A percentile compares a stretch with the other conserved stretches of the same genome.
Conservation (phyloP, 1,140 invertebrate genomes). For the Drosophila serrata region DNA sequence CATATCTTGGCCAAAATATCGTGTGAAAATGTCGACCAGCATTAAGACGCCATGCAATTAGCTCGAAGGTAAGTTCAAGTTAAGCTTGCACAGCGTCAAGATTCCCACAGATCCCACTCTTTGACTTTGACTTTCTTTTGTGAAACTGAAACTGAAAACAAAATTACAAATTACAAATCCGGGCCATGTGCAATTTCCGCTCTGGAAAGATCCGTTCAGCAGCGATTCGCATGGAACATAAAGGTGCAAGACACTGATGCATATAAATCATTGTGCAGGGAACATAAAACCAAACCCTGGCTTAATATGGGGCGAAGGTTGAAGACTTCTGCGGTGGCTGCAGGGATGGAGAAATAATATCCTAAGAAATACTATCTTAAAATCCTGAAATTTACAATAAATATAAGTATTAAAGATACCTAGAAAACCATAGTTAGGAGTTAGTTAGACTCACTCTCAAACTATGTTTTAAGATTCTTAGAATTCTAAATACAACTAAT, state of each 20-base stretch:
- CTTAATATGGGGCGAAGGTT: constrained; percentile 21
- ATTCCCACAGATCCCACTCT: constrained; percentile 54
- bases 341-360: constrained; percentile 21
- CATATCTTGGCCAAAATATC: constrained; percentile 70
- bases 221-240: constrained; percentile 63
- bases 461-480: background rate
- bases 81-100: constrained; percentile 24
- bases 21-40: constrained; percentile 60
- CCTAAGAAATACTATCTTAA: background rate
- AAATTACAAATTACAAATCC: constrained; percentile 48
- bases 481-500: background rate
- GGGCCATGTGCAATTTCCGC: constrained; percentile 65
- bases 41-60: constrained; percentile 17
- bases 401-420: background rate
- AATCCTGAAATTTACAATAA: too few species aligned
- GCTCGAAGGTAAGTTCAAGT: constrained; percentile 23
- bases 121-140: constrained; percentile 63
- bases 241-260: constrained; percentile 40
- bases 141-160: constrained; percentile 58
- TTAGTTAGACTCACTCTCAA: too few species aligned
- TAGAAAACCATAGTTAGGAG: too few species aligned
- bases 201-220: constrained; percentile 34
- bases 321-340: constrained; percentile 40
- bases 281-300: constrained; percentile 39
- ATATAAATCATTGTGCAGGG: constrained; percentile 47